Conservation (phyloP, 2,113 vertebrate genomes). For the Otis tarda region DNA sequence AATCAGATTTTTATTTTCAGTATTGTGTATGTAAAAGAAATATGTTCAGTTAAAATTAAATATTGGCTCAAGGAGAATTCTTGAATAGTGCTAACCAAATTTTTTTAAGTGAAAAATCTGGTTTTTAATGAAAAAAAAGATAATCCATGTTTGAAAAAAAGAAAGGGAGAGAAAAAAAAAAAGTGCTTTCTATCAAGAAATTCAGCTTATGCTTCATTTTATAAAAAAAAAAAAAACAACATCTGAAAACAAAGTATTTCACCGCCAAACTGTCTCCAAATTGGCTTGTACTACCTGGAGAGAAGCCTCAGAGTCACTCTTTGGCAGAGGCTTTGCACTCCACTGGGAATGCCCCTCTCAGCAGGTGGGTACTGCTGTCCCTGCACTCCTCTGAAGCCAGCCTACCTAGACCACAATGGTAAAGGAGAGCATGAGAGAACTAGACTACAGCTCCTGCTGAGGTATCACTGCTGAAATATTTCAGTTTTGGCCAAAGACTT, state of each 20-base stretch:
- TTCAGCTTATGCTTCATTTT: background rate
- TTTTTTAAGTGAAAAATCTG: background rate
- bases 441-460: background rate
- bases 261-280: background rate
- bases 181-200: background rate
- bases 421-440: background rate
- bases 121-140: background rate
- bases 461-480: background rate
- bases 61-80: background rate
- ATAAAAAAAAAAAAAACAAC: background rate
- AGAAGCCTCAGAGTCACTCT: background rate
- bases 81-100: background rate
- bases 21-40: background rate
- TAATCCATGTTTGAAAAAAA: background rate
- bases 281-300: background rate
- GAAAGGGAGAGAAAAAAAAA: background rate
- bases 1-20: background rate
- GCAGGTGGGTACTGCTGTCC: background rate
- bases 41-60: background rate
- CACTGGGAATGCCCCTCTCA: background rate
- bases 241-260: background rate
- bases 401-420: background rate
- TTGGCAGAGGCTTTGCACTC: background rate
- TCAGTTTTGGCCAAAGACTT: background rate
- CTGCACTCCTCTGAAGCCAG: background rate